phyloP scores from a whole-genome alignment of 1,140 invertebrate genomes.

The Popillia japonica region DNA sequence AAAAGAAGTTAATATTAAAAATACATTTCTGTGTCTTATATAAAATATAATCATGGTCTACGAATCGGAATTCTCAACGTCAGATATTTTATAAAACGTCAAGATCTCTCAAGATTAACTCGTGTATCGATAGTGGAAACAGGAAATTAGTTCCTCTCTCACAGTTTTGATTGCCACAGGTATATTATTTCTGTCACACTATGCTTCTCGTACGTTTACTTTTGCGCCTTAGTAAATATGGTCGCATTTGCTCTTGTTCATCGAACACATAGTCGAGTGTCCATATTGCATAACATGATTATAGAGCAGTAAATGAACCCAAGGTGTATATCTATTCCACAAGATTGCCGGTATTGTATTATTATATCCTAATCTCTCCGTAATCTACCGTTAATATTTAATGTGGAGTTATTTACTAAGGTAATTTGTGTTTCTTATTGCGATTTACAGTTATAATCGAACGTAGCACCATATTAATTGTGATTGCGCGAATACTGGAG shows the following conservation, averaged over 20 bases:
- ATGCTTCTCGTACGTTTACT: neutral
- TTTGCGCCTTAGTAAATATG: neutral
- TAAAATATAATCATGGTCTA: no score
- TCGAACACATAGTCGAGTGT: neutral
- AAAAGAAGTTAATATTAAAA: no score
- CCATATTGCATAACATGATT: neutral
- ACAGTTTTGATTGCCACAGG: neutral
- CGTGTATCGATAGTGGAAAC: neutral
- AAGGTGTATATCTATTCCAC: constrained; percentile 1
- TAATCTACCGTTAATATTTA: constrained; percentile 30
- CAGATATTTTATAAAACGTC: no score
- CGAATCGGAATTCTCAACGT: no score
- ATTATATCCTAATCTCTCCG: neutral
- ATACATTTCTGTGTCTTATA: no score
- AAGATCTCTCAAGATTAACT: no score
- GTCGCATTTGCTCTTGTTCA: neutral
- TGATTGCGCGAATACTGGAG: no score
- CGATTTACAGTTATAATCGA: neutral
- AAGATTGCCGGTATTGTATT: constrained; percentile 12
- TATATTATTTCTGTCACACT: constrained; percentile 21
- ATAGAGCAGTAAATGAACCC: neutral
- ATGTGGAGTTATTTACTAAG: constrained; percentile 20
- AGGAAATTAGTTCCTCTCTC: constrained; percentile 1
- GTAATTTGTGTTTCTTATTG: constrained; percentile 2
- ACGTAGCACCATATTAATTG: no score